Percentiles rank a stretch among this genome's conserved stretches.
Conservation (phyloP, 1,140 invertebrate genomes). For the Leucophenga varia region DNA sequence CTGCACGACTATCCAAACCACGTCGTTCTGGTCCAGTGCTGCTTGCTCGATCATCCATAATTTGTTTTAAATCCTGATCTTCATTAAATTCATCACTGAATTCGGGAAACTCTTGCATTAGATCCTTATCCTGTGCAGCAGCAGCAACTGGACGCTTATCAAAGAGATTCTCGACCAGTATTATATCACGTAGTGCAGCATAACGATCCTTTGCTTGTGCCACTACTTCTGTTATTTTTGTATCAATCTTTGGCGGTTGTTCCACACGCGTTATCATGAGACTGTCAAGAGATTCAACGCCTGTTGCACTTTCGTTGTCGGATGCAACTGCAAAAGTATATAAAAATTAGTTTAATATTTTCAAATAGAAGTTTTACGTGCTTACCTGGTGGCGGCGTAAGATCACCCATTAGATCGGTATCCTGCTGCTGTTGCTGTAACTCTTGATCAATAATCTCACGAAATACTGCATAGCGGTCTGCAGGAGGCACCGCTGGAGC, state of each 20-base stretch:
- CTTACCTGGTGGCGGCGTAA: constrained; percentile 24
- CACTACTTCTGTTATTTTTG: constrained; percentile 57
- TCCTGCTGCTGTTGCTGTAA: constrained; percentile 61
- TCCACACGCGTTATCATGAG: background rate
- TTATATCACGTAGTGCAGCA: constrained; percentile 70
- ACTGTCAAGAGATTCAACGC: background rate
- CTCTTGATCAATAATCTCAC: constrained; percentile 77
- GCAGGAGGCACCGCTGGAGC: constrained; percentile 57
- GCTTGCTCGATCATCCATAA: constrained; percentile 29
- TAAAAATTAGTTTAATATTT: constrained; percentile 10
- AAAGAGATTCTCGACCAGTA: constrained; percentile 62
- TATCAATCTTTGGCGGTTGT: constrained; percentile 39
- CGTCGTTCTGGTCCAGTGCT: constrained; percentile 23
- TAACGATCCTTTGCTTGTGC: constrained; percentile 65
- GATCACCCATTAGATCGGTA: constrained; percentile 48
- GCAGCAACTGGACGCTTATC: constrained; percentile 58
- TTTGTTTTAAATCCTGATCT: constrained; percentile 46
- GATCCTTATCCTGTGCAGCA: constrained; percentile 26
- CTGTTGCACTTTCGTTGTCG: constrained; percentile 12
- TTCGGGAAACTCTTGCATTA: constrained; percentile 42
- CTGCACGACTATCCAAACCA: constrained; percentile 42
- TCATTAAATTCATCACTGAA: constrained; percentile 51
- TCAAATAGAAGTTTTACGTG: too few relatives aligned
- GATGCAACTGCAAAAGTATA: constrained; percentile 6
- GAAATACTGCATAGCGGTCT: constrained; percentile 82